These are phyloP conservation scores for Polietes domitor DNA, from an alignment of 2,888 invertebrate genomes.

Conservation along the genomic window DNA sequence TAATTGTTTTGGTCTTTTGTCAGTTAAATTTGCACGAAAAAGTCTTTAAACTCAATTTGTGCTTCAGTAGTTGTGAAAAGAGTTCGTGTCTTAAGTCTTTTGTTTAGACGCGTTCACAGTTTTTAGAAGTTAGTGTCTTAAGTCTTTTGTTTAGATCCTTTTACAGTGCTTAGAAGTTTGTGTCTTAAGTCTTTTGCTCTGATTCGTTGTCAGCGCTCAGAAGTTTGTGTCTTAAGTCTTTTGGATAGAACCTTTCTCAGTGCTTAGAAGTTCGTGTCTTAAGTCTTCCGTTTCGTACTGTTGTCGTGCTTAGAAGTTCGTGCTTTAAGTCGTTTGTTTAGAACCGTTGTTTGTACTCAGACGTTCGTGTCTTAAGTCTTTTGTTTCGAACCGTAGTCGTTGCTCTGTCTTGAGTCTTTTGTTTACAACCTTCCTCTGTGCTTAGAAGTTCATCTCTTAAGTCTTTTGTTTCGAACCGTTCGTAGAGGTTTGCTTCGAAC, in stretches of 20 bases:
- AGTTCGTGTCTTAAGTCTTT: too few species aligned
- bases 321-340: conserved; percentile 28
- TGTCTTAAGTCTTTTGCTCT: conserved; percentile 30
- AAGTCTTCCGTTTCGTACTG: not conserved
- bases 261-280: conserved; percentile 34
- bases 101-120: too few species aligned
- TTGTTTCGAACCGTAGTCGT: not conserved
- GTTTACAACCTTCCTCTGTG: not conserved
- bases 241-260: not conserved
- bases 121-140: conserved; percentile 21
- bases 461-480: too few species aligned
- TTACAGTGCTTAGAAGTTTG: conserved; percentile 20
- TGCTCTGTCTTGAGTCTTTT: conserved; percentile 22
- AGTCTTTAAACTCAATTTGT: too few species aligned
- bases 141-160: conserved; percentile 20
- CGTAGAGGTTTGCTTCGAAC: not conserved
- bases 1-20: too few species aligned
- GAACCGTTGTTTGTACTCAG: not conserved
- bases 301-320: not conserved
- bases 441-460: conserved; percentile 30
- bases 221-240: conserved; percentile 35
- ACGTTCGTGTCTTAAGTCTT: conserved; percentile 40
- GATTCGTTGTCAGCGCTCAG: too few species aligned
- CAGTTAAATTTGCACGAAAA: too few species aligned
- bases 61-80: too few species aligned